Conservation (phyloP, 2,113 vertebrate species). For the Dissostichus mawsoni region DNA sequence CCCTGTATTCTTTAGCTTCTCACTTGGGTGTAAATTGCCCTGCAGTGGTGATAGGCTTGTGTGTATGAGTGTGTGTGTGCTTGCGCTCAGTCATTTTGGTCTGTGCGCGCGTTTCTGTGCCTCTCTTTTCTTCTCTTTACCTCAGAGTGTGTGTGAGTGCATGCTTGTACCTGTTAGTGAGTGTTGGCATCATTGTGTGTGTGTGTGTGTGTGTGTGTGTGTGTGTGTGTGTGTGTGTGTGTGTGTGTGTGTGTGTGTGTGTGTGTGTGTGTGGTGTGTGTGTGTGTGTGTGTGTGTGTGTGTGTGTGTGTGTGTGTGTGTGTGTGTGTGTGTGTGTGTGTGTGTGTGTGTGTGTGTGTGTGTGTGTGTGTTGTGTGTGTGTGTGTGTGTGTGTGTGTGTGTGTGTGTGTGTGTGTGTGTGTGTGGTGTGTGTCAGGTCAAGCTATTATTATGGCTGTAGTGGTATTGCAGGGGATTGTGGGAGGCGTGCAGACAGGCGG, state of each 20-base stretch:
- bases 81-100: background rate
- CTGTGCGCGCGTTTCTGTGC: background rate
- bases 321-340: slow-evolving; percentile 33
- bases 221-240: slow-evolving; percentile 9
- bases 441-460: slow-evolving; percentile 75
- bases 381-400: too few species aligned
- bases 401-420: slow-evolving; percentile 48
- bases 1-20: slow-evolving; percentile 11
- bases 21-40: slow-evolving; percentile 68
- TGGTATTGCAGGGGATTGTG: slow-evolving; percentile 73
- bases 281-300: slow-evolving; percentile 23
- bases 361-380: slow-evolving; percentile 9
- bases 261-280: slow-evolving; percentile 29
- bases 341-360: slow-evolving; percentile 46
- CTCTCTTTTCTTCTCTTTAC: background rate
- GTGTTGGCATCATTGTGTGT: slow-evolving; percentile 46
- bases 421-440: slow-evolving; percentile 68
- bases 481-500: slow-evolving; percentile 60
- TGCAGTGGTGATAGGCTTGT: slow-evolving; percentile 62
- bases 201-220: slow-evolving; percentile 47
- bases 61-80: background rate
- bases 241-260: slow-evolving; percentile 15
- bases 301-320: slow-evolving; percentile 41
- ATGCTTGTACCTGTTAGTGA: slow-evolving; percentile 30
- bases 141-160: background rate